Conservation (phyloP, 2,797 vertebrate genomes). For the Trematomus bernacchii region DNA sequence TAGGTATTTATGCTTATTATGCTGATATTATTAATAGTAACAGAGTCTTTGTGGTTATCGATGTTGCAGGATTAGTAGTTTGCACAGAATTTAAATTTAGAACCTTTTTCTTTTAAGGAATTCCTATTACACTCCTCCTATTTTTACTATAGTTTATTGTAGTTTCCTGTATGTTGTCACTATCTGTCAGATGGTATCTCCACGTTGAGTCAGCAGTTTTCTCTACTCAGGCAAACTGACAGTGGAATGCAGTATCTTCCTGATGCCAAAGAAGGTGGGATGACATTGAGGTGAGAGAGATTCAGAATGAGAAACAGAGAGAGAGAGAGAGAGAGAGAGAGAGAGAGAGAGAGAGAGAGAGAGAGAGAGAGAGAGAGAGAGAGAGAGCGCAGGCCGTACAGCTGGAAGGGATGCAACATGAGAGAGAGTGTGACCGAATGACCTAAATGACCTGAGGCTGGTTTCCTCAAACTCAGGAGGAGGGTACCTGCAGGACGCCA, state of each 20-base stretch:
- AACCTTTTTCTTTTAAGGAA: too few species aligned
- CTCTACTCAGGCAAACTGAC: constrained; percentile 33
- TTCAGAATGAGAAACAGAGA: constrained; percentile 9
- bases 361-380: background rate
- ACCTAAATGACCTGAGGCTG: constrained; percentile 24
- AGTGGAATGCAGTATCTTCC: constrained; percentile 34
- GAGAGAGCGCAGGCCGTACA: too few species aligned
- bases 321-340: constrained; percentile 9
- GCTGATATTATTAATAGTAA: too few species aligned
- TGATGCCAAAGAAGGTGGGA: constrained; percentile 1
- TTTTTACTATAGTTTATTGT: background rate
- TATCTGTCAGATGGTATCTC: background rate
- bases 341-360: constrained; percentile 1
- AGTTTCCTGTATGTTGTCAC: constrained; percentile 7
- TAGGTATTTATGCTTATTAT: background rate
- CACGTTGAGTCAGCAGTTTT: constrained; percentile 9
- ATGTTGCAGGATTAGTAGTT: background rate
- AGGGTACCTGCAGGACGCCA: constrained; percentile 11
- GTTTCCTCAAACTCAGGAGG: constrained; percentile 23
- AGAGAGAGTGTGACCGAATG: constrained; percentile 8
- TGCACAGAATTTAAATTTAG: background rate
- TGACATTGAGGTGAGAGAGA: constrained; percentile 1
- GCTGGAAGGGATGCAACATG: background rate
- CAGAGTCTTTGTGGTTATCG: too few species aligned
- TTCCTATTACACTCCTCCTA: background rate